Percentiles rank a stretch among this genome's conserved stretches.
Conservation (phyloP, 2,888 invertebrate genomes). For the Macropis europaea region DNA sequence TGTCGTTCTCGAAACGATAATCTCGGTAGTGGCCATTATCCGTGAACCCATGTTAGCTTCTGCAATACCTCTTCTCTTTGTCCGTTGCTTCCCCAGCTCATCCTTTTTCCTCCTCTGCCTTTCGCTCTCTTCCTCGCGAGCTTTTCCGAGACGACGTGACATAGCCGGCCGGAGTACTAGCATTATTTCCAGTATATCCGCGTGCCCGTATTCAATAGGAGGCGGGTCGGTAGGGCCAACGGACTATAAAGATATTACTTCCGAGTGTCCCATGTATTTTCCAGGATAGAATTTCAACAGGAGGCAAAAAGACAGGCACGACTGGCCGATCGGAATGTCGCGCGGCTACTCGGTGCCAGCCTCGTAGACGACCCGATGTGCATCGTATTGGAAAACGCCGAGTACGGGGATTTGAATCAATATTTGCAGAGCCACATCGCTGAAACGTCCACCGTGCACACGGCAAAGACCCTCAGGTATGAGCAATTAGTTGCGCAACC, state of each 20-base stretch:
- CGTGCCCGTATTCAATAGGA: constrained; percentile 44
- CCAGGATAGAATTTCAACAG: constrained; percentile 86
- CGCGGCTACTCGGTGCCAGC: constrained; percentile 87
- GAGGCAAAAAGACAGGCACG: constrained; percentile 87
- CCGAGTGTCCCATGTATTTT: constrained; percentile 63
- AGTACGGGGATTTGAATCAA: constrained; percentile 91
- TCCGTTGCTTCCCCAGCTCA: background rate
- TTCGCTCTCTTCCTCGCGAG: background rate
- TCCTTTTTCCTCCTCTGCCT: background rate
- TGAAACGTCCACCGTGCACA: constrained; percentile 85
- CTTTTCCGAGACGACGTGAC: constrained; percentile 4
- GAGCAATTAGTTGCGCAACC: constrained; percentile 34
- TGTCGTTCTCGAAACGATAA: constrained; percentile 35
- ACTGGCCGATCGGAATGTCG: constrained; percentile 87
- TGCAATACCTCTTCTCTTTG: constrained; percentile 16
- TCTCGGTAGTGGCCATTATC: constrained; percentile 25
- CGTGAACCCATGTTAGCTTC: constrained; percentile 5
- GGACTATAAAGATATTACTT: constrained; percentile 68
- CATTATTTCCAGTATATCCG: constrained; percentile 36
- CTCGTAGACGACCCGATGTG: constrained; percentile 87
- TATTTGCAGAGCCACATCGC: constrained; percentile 90
- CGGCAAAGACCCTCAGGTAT: constrained; percentile 87
- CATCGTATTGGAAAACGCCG: constrained; percentile 88
- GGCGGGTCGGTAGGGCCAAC: constrained; percentile 8
- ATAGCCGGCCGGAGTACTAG: constrained; percentile 16